Base-by-base conservation (phyloP, 2,888 invertebrate genomes). In the Allygus modestus region DNA sequence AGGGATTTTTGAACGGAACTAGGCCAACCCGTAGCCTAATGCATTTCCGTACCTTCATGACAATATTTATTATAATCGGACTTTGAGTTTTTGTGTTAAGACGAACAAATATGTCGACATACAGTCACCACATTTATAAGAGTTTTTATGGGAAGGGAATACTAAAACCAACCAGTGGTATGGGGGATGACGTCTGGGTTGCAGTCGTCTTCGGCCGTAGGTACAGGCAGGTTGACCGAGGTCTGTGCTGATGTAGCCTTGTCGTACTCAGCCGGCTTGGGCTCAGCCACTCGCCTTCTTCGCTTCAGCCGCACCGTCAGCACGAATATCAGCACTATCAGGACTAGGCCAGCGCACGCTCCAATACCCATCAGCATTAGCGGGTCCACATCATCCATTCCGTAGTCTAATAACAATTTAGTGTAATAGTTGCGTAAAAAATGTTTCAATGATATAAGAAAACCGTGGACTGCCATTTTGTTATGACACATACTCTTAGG, bases 121-220 rank as follows among this genome's bases (percentile, higher is more conserved):
- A n/a, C n/a, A n/a, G n/a, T n/a, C n/a, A n/a, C n/a, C n/a, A n/a
- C n/a, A n/a, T n/a, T n/a, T n/a, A n/a, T n/a, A n/a, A n/a, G n/a
- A n/a, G n/a, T n/a, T n/a, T n/a, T n/a, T n/a, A n/a, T 37, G 9
- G 37, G 9, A 37, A 37, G 4, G 37, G 37, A 37, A n/a, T n/a
- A 37, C 58, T 2, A 51, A 77, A 82, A 23, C 41, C 37, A 61
- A 84, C 84, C 84, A n/a, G 84, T 84, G 20, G 83, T 83, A 26
- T 83, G 83, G 17, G 85, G 85, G 9, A 85, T 81, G 37, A 85
- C 75, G 61, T 85, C 85, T 33, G 85, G 85, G 33, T 85, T 85
- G n/a, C 83, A 28, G 15, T 85, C 85, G 26, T 85, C 85, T 0
- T 85, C 85, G 0, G 51, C 15, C 1, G 81, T 15, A 15, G 75